phyloP scores from a whole-genome alignment of 2,797 vertebrate species.

The Hydrolagus colliei region DNA sequence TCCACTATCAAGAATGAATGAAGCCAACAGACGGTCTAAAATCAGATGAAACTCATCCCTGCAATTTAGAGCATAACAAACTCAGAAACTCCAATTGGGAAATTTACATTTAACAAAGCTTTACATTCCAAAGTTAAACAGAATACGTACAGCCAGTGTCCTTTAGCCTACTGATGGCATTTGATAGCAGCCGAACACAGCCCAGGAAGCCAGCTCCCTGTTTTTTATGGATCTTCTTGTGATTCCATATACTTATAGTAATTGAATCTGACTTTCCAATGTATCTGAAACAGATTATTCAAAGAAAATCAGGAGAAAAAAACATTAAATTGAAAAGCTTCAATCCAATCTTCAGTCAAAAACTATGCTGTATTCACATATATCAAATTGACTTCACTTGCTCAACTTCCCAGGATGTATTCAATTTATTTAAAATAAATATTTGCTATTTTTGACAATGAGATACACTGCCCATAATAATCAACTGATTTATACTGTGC shows the following conservation, averaged over 20 bases:
- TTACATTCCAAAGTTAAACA: slow-evolving; percentile 14
- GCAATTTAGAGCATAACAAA: neutral
- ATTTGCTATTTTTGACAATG: neutral
- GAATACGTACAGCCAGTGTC: slow-evolving; percentile 87
- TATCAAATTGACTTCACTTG: neutral
- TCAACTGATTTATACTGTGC: too few species aligned
- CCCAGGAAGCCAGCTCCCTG: slow-evolving; percentile 95
- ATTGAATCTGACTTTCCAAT: slow-evolving; percentile 95
- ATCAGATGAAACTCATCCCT: neutral
- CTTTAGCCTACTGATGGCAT: slow-evolving; percentile 93
- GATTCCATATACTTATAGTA: slow-evolving; percentile 98
- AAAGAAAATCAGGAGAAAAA: neutral
- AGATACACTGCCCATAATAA: too few species aligned
- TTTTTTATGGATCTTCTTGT: slow-evolving; percentile 98
- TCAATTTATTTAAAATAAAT: neutral
- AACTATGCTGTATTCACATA: neutral
- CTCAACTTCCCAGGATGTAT: too few species aligned
- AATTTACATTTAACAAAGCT: slow-evolving; percentile 34
- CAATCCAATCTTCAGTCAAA: neutral
- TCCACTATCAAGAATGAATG: neutral
- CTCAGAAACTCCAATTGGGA: neutral
- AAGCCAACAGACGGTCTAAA: neutral
- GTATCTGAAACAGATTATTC: slow-evolving; percentile 57
- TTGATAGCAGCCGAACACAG: slow-evolving; percentile 89
- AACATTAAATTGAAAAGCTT: neutral